Conservation (phyloP, 2,797 vertebrate genomes). For the Falco novaeseelandiae region DNA sequence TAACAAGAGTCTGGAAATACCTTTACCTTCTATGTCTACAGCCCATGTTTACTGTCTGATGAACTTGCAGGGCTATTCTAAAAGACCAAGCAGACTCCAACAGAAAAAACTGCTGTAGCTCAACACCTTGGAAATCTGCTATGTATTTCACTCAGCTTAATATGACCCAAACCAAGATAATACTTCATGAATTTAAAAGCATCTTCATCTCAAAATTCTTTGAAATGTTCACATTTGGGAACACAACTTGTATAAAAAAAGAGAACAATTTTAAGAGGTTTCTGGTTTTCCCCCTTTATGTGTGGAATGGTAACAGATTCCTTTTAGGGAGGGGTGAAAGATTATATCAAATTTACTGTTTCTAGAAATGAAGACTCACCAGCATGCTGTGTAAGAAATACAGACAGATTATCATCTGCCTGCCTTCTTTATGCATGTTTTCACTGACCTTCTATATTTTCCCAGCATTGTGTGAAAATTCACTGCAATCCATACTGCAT, state of each 20-base stretch:
- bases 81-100: not conserved
- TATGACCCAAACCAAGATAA: not conserved
- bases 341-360: not conserved
- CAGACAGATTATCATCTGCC: not conserved
- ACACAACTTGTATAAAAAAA: not conserved
- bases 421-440: not conserved
- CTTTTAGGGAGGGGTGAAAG: not conserved
- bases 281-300: not conserved
- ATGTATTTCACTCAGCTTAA: not conserved
- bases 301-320: not conserved
- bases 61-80: not conserved
- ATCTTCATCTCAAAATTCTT: not conserved
- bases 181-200: not conserved
- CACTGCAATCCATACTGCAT: not conserved
- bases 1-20: conserved; percentile 27
- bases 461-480: not conserved
- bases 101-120: not conserved
- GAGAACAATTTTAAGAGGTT: not conserved
- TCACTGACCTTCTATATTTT: not conserved
- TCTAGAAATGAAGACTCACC: not conserved
- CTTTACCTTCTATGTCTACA: not conserved
- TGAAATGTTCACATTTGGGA: not conserved
- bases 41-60: not conserved
- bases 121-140: not conserved
- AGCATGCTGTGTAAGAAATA: not conserved